A percentile compares a stretch with the other conserved stretches of the same genome.
Evolutionary conservation across 2,113 vertebrate genomes (phyloP).

Genomic region (Sclerurus mexicanus): DNA sequence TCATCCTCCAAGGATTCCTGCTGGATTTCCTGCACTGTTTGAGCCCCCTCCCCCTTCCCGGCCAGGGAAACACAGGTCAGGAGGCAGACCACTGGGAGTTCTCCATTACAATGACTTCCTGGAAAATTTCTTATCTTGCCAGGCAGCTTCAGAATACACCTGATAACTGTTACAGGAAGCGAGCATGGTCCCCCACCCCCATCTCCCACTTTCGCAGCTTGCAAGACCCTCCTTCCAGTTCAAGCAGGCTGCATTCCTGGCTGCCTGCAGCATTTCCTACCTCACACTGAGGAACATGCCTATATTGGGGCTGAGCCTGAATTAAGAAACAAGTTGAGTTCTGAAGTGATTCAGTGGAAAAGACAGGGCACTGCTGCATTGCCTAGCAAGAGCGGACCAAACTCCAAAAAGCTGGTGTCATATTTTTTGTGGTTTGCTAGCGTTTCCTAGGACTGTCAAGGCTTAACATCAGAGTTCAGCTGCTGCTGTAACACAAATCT

Average conservation of each 20-base stretch:
- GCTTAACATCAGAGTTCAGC: background rate
- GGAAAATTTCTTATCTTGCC: conserved; percentile 78
- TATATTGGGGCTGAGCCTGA: accelerated
- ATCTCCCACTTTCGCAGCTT: background rate
- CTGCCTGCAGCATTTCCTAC: background rate
- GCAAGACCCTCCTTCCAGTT: background rate
- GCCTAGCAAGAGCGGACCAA: background rate
- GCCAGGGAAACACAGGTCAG: conserved; percentile 34
- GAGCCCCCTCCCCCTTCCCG: conserved; percentile 36
- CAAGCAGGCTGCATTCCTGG: background rate
- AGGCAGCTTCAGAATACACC: conserved; percentile 69
- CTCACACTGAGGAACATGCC: background rate
- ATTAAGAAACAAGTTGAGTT: background rate
- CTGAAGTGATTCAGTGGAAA: background rate
- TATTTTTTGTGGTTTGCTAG: background rate
- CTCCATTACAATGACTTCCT: conserved; percentile 85
- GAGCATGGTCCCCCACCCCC: background rate
- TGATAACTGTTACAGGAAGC: conserved; percentile 68
- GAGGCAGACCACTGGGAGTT: conserved; percentile 74
- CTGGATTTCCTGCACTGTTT: background rate
- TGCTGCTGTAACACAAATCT: background rate
- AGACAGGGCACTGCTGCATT: background rate
- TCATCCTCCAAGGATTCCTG: background rate
- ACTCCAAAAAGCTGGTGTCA: background rate
- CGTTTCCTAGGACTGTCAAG: background rate